Evolutionary conservation across 2,113 vertebrate genomes (phyloP).

Genomic region (Rhabdornis inornatus): DNA sequence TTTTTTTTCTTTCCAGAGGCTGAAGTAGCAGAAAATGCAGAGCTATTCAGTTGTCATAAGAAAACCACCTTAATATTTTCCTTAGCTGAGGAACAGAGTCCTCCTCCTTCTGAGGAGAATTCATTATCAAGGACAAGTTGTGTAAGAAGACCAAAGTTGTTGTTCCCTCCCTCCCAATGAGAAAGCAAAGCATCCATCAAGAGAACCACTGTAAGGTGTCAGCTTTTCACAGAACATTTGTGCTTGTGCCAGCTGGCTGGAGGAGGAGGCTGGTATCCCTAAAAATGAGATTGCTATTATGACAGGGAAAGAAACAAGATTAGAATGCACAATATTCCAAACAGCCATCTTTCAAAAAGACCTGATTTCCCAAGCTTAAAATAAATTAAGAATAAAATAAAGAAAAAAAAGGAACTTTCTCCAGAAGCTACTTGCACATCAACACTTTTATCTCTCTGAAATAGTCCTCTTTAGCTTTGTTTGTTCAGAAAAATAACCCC

Average conservation of each 20-base stretch:
- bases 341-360: not conserved
- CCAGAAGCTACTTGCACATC: not conserved
- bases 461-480: not conserved
- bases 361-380: not conserved
- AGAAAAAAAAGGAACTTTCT: not conserved
- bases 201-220: not conserved
- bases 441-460: not conserved
- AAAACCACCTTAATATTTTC: not conserved
- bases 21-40: not conserved
- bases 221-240: not conserved
- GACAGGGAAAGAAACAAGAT: not conserved
- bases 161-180: not conserved
- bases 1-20: not conserved
- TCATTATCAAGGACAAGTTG: not conserved
- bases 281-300: not conserved
- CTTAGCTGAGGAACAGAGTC: not conserved
- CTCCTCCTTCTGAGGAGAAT: not conserved
- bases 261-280: not conserved
- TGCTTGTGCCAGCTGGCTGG: not conserved
- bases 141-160: not conserved
- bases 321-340: not conserved
- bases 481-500: not conserved
- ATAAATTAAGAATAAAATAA: not conserved
- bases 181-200: not conserved
- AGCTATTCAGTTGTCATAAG: not conserved